These are phyloP conservation scores for Hydropotes inermis DNA, from an alignment of 2,113 vertebrate genomes.

Conservation along the genomic window DNA sequence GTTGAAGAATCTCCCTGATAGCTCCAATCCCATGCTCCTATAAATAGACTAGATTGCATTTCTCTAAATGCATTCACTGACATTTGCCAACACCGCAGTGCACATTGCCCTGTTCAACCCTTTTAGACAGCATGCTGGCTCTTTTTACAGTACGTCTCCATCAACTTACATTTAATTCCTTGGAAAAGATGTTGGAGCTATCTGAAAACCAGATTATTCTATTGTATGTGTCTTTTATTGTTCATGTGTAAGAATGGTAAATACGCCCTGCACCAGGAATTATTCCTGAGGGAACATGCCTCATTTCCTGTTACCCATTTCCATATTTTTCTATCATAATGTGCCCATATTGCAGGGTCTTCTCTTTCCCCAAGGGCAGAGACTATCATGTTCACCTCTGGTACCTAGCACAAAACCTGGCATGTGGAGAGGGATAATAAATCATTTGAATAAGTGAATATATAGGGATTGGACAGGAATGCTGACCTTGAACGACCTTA, in stretches of 20 bases:
- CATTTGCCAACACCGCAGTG: not conserved
- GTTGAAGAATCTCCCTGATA: not conserved
- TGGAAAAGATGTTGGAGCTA: conserved; percentile 18
- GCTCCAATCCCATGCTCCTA: not conserved
- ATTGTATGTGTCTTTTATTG: conserved; percentile 14
- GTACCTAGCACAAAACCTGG: not conserved
- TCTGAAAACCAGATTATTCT: conserved; percentile 36
- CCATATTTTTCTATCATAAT: conserved; percentile 21
- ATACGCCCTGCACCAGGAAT: not conserved
- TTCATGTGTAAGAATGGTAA: conserved; percentile 20
- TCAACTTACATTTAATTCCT: conserved; percentile 27
- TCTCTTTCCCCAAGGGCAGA: not conserved
- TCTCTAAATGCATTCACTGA: conserved; percentile 28
- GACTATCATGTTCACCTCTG: not conserved
- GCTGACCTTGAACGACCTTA: not conserved
- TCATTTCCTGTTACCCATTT: not conserved
- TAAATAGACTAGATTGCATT: conserved; percentile 45
- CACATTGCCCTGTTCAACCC: not conserved
- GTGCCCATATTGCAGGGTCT: not conserved
- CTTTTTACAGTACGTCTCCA: conserved; percentile 27
- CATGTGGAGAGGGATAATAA: not conserved
- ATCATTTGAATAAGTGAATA: not conserved
- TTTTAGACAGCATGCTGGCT: conserved; percentile 25
- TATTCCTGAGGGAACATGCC: conserved; percentile 14
- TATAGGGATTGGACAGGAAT: not conserved